Conservation (phyloP, 2,888 invertebrate species). For the Orthosia gracilis region DNA sequence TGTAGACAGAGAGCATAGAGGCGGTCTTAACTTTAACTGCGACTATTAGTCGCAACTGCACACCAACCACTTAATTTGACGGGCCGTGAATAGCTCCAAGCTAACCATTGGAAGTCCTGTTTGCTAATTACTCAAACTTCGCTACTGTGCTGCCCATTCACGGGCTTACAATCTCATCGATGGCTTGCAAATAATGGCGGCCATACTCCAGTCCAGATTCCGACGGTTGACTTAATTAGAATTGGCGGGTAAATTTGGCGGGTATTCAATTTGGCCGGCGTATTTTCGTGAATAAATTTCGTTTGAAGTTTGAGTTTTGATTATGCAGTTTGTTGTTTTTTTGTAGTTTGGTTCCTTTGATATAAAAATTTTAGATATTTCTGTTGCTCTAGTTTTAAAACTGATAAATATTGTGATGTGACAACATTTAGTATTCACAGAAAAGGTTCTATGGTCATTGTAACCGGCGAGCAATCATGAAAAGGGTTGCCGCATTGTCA, state of each 20-base stretch:
- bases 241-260: slow-evolving; percentile 29
- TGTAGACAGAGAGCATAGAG: no score
- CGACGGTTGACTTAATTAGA: slow-evolving; percentile 53
- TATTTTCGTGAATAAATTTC: slow-evolving; percentile 21
- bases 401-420: no score
- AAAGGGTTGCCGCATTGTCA: no score
- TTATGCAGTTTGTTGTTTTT: neutral
- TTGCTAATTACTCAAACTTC: slow-evolving; percentile 74
- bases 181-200: slow-evolving; percentile 50
- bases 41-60: slow-evolving; percentile 38
- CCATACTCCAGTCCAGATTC: slow-evolving; percentile 19
- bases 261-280: slow-evolving; percentile 32
- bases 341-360: neutral
- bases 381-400: neutral
- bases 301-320: neutral
- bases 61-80: neutral
- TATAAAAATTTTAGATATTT: neutral
- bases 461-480: no score
- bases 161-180: slow-evolving; percentile 58
- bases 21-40: neutral
- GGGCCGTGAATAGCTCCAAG: slow-evolving; percentile 37
- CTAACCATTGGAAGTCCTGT: slow-evolving; percentile 62
- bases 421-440: no score
- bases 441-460: no score
- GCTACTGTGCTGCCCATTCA: slow-evolving; percentile 62